Evolutionary conservation across 2,113 vertebrate genomes (phyloP).

Genomic region (Motacilla alba): DNA sequence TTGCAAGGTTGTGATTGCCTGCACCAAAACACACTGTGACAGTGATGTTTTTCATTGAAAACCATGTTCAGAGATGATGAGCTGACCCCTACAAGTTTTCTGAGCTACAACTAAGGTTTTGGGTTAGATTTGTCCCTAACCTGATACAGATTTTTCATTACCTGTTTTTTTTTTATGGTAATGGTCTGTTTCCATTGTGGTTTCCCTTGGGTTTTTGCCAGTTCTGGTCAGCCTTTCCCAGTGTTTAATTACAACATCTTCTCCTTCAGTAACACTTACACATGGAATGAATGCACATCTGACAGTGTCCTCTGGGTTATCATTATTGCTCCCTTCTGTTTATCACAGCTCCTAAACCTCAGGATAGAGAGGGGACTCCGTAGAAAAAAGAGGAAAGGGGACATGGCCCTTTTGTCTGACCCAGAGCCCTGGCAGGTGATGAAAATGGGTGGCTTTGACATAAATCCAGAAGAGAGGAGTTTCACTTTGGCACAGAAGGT

Average conservation of each 20-base stretch:
- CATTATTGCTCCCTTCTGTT: neutral
- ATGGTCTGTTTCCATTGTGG: neutral
- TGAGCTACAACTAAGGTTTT: neutral
- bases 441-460: neutral
- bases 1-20: neutral
- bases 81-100: neutral
- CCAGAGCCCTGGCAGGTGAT: neutral
- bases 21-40: neutral
- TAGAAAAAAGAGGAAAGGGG: neutral
- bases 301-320: neutral
- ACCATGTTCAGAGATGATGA: neutral
- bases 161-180: neutral
- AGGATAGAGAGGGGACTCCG: neutral
- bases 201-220: neutral
- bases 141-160: neutral
- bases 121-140: neutral
- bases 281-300: neutral
- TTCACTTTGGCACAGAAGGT: neutral
- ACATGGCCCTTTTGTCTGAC: neutral
- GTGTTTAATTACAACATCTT: neutral
- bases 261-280: neutral
- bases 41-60: neutral
- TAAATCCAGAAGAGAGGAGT: neutral
- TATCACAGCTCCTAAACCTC: neutral
- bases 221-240: neutral